Conservation (phyloP, 2,888 invertebrate genomes). For the Sesia apiformis region DNA sequence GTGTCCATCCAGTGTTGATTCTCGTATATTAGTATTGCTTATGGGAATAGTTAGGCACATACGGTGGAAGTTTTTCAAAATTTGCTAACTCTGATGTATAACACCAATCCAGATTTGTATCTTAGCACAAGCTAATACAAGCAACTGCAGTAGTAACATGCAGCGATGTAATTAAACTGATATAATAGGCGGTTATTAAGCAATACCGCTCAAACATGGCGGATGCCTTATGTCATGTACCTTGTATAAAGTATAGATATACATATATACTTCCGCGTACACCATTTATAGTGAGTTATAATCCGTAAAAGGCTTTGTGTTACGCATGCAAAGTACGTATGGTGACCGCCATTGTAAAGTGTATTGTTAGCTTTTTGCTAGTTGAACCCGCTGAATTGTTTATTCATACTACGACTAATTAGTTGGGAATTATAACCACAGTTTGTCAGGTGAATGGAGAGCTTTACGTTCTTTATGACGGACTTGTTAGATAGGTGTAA, state of each 20-base stretch:
- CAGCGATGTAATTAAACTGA: slow-evolving; percentile 51
- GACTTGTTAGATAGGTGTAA: too few relatives aligned
- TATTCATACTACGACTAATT: neutral
- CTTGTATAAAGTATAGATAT: slow-evolving; percentile 2
- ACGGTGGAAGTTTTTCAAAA: too few relatives aligned
- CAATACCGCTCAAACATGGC: slow-evolving; percentile 50
- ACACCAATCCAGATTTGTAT: too few relatives aligned
- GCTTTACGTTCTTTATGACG: neutral
- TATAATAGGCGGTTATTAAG: slow-evolving; percentile 62
- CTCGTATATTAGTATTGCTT: too few relatives aligned
- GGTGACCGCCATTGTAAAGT: neutral
- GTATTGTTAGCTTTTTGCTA: neutral
- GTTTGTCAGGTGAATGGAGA: neutral
- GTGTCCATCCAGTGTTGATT: too few relatives aligned
- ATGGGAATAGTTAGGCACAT: too few relatives aligned
- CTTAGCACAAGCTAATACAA: too few relatives aligned
- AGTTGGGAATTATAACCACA: neutral
- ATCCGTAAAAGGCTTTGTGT: slow-evolving; percentile 20
- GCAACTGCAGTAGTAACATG: slow-evolving; percentile 13
- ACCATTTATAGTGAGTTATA: slow-evolving; percentile 17
- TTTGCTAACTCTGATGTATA: too few relatives aligned
- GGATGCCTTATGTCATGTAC: slow-evolving; percentile 32
- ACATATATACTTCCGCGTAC: slow-evolving; percentile 7
- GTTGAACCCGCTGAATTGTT: neutral
- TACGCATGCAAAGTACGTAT: slow-evolving; percentile 20